Percentiles rank a stretch among this genome's conserved stretches.
Conservation (phyloP, 2,113 vertebrate species). For the Entelurus aequoreus region DNA sequence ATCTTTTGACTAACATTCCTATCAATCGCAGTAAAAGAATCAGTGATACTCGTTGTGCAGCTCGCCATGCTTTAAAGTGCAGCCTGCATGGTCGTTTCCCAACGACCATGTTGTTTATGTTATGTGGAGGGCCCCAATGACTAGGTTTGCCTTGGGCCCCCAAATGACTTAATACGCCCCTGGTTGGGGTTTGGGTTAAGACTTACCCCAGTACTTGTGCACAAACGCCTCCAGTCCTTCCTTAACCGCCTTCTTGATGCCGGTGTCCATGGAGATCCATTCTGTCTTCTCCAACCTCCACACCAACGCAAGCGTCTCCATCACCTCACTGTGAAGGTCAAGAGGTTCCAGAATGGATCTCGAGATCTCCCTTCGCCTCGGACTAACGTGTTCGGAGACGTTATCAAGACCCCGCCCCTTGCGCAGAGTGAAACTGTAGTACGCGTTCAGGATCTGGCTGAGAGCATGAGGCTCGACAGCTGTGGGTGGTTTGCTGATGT, state of each 20-base stretch:
- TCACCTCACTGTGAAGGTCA: constrained; percentile 64
- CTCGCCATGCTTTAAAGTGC: too few species aligned
- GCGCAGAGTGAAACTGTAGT: constrained; percentile 64
- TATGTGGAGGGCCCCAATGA: too few species aligned
- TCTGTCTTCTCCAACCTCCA: constrained; percentile 62
- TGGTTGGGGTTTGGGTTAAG: neutral
- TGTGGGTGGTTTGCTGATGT: constrained; percentile 40
- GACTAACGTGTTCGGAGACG: constrained; percentile 59
- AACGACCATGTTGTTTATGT: too few species aligned
- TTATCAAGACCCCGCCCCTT: constrained; percentile 23
- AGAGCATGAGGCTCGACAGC: constrained; percentile 37
- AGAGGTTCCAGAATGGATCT: constrained; percentile 37
- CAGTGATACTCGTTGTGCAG: too few species aligned
- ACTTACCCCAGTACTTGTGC: constrained; percentile 76
- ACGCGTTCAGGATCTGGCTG: constrained; percentile 67
- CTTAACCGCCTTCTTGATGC: constrained; percentile 61
- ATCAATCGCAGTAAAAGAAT: too few species aligned
- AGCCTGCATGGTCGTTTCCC: too few species aligned
- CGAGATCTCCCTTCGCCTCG: constrained; percentile 67
- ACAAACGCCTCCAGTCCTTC: constrained; percentile 71
- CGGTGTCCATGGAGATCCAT: constrained; percentile 58
- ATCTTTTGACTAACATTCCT: too few species aligned
- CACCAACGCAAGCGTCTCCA: constrained; percentile 65
- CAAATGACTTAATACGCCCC: too few species aligned
- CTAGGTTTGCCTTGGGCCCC: too few species aligned